A percentile compares a stretch with the other conserved stretches of the same genome.
Conservation (phyloP, 1,140 invertebrate genomes). For the Neuroterus valhalla region DNA sequence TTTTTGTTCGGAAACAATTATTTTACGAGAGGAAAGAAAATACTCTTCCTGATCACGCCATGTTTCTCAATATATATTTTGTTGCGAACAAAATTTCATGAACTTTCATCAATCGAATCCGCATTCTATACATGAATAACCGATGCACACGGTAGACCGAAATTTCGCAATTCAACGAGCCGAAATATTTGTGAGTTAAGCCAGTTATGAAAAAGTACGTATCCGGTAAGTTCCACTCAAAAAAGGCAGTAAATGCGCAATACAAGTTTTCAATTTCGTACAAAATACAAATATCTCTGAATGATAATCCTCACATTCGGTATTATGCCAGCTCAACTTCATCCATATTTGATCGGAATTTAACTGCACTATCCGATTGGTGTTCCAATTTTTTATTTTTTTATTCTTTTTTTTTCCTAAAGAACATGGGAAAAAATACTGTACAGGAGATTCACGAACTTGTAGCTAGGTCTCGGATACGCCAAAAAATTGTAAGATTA, state of each 20-base stretch:
- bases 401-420: background rate
- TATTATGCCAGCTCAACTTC: slow-evolving; percentile 10
- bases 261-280: slow-evolving; percentile 33
- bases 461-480: no score
- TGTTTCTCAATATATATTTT: no score
- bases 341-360: slow-evolving; percentile 31
- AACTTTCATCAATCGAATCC: no score
- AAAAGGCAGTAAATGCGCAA: background rate
- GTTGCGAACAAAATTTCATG: no score
- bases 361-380: background rate
- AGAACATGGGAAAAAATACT: no score
- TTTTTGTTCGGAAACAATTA: no score
- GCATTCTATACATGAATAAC: no score
- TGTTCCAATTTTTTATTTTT: background rate
- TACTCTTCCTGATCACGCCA: no score
- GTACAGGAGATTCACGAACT: no score
- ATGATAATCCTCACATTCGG: background rate
- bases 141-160: no score
- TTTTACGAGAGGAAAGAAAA: no score
- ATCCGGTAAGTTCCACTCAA: background rate
- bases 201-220: background rate
- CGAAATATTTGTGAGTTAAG: slow-evolving; percentile 1
- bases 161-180: background rate
- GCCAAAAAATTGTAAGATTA: no score
- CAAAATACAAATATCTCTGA: background rate